These are phyloP conservation scores for Adelges cooleyi DNA, from an alignment of 1,140 invertebrate genomes.

Conservation along the genomic window DNA sequence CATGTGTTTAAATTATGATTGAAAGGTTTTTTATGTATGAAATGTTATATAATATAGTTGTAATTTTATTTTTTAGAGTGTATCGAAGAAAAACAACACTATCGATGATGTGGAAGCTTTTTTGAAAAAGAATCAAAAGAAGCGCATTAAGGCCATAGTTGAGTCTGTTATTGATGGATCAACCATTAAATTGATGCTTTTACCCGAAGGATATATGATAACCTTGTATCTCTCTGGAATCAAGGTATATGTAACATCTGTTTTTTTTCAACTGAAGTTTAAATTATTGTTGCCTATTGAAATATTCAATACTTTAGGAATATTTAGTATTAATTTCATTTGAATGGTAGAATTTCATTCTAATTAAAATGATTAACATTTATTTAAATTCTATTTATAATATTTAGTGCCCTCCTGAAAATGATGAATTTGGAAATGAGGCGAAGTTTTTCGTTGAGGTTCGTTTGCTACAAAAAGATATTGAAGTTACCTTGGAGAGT, in stretches of 20 bases:
- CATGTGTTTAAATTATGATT: too few species aligned
- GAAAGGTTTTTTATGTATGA: slow-evolving; percentile 21
- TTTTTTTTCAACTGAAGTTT: too few species aligned
- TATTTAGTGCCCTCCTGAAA: slow-evolving; percentile 35
- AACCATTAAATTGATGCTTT: slow-evolving; percentile 75
- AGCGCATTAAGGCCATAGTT: slow-evolving; percentile 75
- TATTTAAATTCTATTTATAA: not conserved
- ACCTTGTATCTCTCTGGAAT: slow-evolving; percentile 92
- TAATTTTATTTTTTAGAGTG: slow-evolving; percentile 40
- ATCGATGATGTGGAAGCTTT: slow-evolving; percentile 71
- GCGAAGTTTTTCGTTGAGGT: slow-evolving; percentile 85
- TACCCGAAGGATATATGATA: slow-evolving; percentile 71
- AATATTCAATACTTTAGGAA: too few species aligned
- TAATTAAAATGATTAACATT: too few species aligned
- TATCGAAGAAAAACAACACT: slow-evolving; percentile 68
- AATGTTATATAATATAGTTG: not conserved
- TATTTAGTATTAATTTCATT: too few species aligned
- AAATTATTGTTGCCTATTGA: too few species aligned
- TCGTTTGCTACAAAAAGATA: slow-evolving; percentile 80
- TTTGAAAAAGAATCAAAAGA: slow-evolving; percentile 65
- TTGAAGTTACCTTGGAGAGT: slow-evolving; percentile 83
- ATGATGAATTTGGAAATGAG: slow-evolving; percentile 52
- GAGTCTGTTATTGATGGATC: slow-evolving; percentile 95
- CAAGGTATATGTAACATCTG: too few species aligned
- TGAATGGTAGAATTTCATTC: too few species aligned